These are phyloP conservation scores for Amblyjoppa fuscipennis DNA, from an alignment of 2,888 invertebrate species.

Conservation along the genomic window DNA sequence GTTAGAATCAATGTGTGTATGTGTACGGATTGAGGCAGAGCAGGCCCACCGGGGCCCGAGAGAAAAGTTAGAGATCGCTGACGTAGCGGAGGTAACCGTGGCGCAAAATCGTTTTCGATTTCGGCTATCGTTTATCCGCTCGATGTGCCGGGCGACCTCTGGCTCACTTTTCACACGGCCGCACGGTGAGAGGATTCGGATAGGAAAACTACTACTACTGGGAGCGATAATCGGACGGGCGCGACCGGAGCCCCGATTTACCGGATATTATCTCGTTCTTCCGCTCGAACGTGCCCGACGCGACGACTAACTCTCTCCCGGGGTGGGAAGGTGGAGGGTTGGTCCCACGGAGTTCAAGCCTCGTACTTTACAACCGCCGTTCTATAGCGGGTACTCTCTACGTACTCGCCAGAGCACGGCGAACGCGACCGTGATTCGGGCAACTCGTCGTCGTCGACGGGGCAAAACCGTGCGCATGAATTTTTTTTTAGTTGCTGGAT, in stretches of 20 bases:
- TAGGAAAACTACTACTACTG: slow-evolving; percentile 39
- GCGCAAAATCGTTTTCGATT: slow-evolving; percentile 71
- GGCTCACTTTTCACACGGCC: slow-evolving; percentile 61
- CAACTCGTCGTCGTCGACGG: not conserved
- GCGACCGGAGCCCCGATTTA: slow-evolving; percentile 76
- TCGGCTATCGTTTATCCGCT: slow-evolving; percentile 64
- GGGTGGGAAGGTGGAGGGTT: slow-evolving; percentile 9
- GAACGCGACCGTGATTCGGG: slow-evolving; percentile 12
- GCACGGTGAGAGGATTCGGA: slow-evolving; percentile 43
- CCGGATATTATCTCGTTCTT: slow-evolving; percentile 79
- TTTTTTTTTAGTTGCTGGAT: slow-evolving; percentile 21
- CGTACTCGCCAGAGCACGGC: slow-evolving; percentile 4
- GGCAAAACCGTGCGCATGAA: slow-evolving; percentile 15
- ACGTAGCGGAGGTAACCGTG: slow-evolving; percentile 55
- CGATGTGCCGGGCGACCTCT: slow-evolving; percentile 35
- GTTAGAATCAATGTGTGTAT: slow-evolving; percentile 39
- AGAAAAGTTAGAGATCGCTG: slow-evolving; percentile 59
- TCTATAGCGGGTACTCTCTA: slow-evolving; percentile 19
- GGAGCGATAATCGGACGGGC: slow-evolving; percentile 67
- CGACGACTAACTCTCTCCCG: slow-evolving; percentile 54
- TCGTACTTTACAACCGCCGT: slow-evolving; percentile 56
- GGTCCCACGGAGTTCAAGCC: slow-evolving; percentile 45
- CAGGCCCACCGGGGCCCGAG: not conserved
- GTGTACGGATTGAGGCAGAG: slow-evolving; percentile 14
- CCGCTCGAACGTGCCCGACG: slow-evolving; percentile 74